Evolutionary conservation across 2,113 vertebrate species (phyloP), one percentile per base, ranked within the genome.

Genomic region (Macquaria ambigua): DNA sequence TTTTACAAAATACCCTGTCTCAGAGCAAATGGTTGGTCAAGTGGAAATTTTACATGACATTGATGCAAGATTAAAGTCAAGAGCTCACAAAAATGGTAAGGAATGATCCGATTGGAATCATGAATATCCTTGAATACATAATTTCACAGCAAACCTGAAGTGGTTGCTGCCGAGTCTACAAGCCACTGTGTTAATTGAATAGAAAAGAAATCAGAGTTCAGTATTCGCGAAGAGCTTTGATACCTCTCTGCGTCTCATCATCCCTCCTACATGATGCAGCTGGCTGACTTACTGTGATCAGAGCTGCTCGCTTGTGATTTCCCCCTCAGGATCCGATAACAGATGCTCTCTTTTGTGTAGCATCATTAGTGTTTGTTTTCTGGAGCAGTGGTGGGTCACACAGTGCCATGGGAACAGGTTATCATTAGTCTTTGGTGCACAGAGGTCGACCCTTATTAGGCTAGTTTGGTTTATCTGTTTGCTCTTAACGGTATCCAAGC

Each of bases 361-460:
- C 81, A 79, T 91, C 87, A 87, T 95, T 92, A 90, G 88, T 75
- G 74, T 66, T 66, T 69, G 85, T 84, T 84, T 90, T 83, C 46
- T 64, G 79, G 83, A 83, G 71, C 77, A 83, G 77, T 41, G 52
- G 86, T 75, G 79, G 74, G 81, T 82, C 79, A 55, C 69, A 52
- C 15, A 18, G 55, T 41, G 61, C 73, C 83, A 64, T 67, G 64
- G 59, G 70, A 90, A 86, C 72, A 46, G 48, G 56, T 62, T 69
- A 74, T 86, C 82, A 81, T 92, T 90, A 86, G 78, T 68, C 82
- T 86, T 77, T 77, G 66, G 86, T 81, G 74, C 63, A 68, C 73
- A 73, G 55, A 74, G 76, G 59, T 81, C 62, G 53, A 85, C 81
- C 82, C 79, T 77, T 52, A 41, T 87, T 87, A 81, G 58, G 66